Evolutionary conservation across 2,888 invertebrate genomes (phyloP), one percentile per base, ranked within the genome.

Genomic region (Glyphotaelius pellucidus): DNA sequence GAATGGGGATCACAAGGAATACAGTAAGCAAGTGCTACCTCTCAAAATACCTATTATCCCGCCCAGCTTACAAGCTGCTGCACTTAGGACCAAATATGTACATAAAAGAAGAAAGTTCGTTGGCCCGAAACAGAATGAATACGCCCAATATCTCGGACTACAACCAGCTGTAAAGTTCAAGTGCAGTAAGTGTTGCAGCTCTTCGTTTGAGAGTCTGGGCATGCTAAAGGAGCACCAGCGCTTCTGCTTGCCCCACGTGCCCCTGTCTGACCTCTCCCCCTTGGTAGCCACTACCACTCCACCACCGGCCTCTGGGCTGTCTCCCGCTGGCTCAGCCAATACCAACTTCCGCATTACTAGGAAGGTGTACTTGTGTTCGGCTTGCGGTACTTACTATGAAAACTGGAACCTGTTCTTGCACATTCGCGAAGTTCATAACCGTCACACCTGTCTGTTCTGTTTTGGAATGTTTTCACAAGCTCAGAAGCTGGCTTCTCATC

Each of bases 401-500:
- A 98, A 98, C 94, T 98, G 98, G 98, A 98, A 98, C 95, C 96
- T 98, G 92, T 98, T 98, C 94, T 95, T 98, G 86, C 98, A 98
- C 94, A 98, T 98, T 97, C 96, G 98, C 90, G 98, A 98, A 94
- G 97, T 97, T 92, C 98, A 98, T 95, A 97, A 97, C 94, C 97
- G 98, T 90, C 98, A 97, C 94, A 97, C 98, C 94, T 98, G 98
- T 94, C 95, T 98, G 90, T 98, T 98, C 95, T 98, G 98, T 94
- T 96, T 98, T 93, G 98, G 98, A 89, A 97, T 98, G 97, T 98
- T 98, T 95, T 97, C 97, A 67, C 97, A 97, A 94, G 97, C 98
- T 14, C 98, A 98, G 94, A 97, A 98, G 94, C 95, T 98, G 81
- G 97, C 98, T 84, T 96, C 97, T 94, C 98, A 98, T 95, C 95